Evolutionary conservation across 2,888 invertebrate species (phyloP).

Genomic region (Diarsia rubi): DNA sequence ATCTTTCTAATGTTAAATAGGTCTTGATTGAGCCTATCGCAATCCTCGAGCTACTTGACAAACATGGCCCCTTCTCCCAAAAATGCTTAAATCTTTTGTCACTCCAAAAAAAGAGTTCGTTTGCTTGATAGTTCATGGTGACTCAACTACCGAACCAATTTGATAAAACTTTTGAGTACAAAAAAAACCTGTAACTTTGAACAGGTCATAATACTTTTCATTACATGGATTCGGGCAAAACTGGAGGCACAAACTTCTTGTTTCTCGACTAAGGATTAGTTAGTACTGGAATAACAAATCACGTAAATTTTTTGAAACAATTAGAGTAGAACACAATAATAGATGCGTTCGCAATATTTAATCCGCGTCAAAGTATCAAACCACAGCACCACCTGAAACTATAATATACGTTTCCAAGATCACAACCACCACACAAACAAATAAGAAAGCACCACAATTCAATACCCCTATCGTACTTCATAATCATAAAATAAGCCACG

Average conservation of each 20-base stretch:
- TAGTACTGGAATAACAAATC: neutral
- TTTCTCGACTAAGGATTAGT: neutral
- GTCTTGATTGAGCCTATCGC: neutral
- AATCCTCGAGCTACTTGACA: neutral
- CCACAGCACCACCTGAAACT: neutral
- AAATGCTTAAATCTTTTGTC: neutral
- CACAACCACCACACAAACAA: neutral
- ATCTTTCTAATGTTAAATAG: neutral
- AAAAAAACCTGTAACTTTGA: neutral
- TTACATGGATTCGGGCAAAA: neutral
- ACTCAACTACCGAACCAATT: neutral
- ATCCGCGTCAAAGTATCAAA: neutral
- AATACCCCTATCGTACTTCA: constrained; percentile 18
- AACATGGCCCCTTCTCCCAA: accelerated
- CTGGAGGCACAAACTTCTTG: neutral
- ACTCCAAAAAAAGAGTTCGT: neutral
- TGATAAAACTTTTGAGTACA: neutral
- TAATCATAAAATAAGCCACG: constrained; percentile 21
- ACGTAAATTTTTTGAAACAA: accelerated
- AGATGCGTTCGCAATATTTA: neutral
- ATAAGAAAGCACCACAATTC: constrained; percentile 29
- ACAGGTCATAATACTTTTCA: neutral
- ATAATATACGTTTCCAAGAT: neutral
- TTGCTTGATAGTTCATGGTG: neutral
- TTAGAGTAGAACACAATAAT: no score